Evolutionary conservation across 92 coral and sea anemone species (phyloP).

Genomic region (Scolanthus callimorphus): DNA sequence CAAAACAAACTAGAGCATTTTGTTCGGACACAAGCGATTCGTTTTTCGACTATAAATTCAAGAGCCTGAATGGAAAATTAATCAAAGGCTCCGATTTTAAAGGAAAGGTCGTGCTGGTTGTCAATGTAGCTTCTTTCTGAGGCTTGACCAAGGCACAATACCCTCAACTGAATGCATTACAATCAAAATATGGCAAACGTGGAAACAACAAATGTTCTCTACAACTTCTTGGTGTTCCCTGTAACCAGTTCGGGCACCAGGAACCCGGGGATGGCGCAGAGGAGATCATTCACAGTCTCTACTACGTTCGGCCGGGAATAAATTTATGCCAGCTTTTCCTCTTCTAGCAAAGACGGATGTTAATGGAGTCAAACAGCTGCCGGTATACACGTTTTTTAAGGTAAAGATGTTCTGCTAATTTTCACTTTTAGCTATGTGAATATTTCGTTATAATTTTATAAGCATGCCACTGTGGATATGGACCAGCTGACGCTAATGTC

Average conservation of each 20-base stretch:
- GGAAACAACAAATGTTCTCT: slow-evolving; percentile 39
- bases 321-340: slow-evolving; percentile 58
- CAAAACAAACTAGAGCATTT: no score
- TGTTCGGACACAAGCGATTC: slow-evolving; percentile 17
- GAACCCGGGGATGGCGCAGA: slow-evolving; percentile 72
- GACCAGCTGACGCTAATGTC: no score
- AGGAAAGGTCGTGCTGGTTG: slow-evolving; percentile 45
- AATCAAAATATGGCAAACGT: slow-evolving; percentile 4
- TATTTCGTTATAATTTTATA: no score
- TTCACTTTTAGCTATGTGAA: no score
- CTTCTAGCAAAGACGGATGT: slow-evolving; percentile 68
- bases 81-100: slow-evolving; percentile 23
- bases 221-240: slow-evolving; percentile 60
- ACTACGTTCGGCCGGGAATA: slow-evolving; percentile 77
- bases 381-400: slow-evolving; percentile 71
- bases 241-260: slow-evolving; percentile 75
- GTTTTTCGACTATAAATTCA: slow-evolving; percentile 35
- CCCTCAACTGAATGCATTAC: slow-evolving; percentile 68
- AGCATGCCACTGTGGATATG: no score
- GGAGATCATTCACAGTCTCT: slow-evolving; percentile 71
- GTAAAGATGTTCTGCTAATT: no score
- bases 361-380: slow-evolving; percentile 67
- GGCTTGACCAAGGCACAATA: slow-evolving; percentile 52
- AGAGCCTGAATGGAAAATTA: slow-evolving; percentile 24
- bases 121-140: slow-evolving; percentile 82